These are phyloP conservation scores for Zelleria hepariella DNA, from an alignment of 2,888 invertebrate genomes.

Conservation along the genomic window DNA sequence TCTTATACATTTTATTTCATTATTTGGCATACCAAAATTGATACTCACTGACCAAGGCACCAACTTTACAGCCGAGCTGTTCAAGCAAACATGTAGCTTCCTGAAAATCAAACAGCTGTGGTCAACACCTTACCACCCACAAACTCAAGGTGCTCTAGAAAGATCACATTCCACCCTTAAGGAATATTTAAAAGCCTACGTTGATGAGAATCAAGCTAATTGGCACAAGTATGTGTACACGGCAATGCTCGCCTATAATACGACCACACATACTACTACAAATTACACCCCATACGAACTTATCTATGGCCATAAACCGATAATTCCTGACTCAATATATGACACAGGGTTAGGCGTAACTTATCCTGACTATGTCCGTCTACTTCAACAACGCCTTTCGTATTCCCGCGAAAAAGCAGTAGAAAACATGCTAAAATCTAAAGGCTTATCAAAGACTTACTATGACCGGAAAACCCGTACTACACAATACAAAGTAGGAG, in stretches of 20 bases:
- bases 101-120: conserved; percentile 13
- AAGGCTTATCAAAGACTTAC: conserved; percentile 9
- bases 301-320: conserved; percentile 29
- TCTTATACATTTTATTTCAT: conserved; percentile 14
- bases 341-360: conserved; percentile 7
- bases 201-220: conserved; percentile 18
- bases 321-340: conserved; percentile 20
- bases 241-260: conserved; percentile 20
- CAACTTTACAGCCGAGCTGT: conserved; percentile 24
- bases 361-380: neutral
- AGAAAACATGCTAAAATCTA: conserved; percentile 18
- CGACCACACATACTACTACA: conserved; percentile 16
- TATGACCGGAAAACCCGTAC: neutral
- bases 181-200: conserved; percentile 21
- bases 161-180: conserved; percentile 21
- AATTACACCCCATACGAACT: conserved; percentile 25
- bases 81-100: conserved; percentile 22
- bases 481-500: conserved; percentile 3
- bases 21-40: conserved; percentile 13
- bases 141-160: conserved; percentile 19
- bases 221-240: conserved; percentile 21
- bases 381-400: conserved; percentile 12
- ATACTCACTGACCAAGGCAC: conserved; percentile 5
- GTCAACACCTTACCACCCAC: conserved; percentile 14
- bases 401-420: conserved; percentile 18